Base-by-base conservation (phyloP, 2,113 vertebrate species). In the Erythrocercus mccallii region DNA sequence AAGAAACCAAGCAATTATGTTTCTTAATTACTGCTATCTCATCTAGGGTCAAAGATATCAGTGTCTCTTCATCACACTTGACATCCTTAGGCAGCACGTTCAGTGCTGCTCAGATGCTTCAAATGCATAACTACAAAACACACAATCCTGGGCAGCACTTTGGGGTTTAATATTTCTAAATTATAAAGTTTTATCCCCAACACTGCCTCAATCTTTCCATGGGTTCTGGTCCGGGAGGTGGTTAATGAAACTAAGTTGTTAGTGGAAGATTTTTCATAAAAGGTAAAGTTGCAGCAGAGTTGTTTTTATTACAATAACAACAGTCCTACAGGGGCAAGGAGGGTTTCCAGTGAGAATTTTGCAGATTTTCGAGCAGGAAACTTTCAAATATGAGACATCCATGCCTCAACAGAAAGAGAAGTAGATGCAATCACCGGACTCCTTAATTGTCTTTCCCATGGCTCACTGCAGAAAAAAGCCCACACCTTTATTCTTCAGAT, bases 401-500 rank as follows among this genome's bases (percentile, higher is more conserved):
- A 21, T 56, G 45, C 38, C 53, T 74, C 35, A 81, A 85, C 4
- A 92, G 37, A 92, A 65, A 38, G 27, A n/a, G 50, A 89, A 77
- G 60, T 47, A 68, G 56, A 92, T 44, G 88, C 62, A 90, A 92
- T 82, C 87, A 94, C 69, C 64, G 80, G 56, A 38, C 14, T 57
- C 47, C 60, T 83, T 70, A 95, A 90, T 64, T 89, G 71, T 17
- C 48, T 78, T 89, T 87, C 70, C 80, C 64, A 30, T 31, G 60
- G 85, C 79, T 84, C 66, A 22, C 24, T 77, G 86, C 47, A 92
- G 70, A 73, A 84, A 76, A 87, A 76, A 85, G 33, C 72, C 69
- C 57, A 30, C 70, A 93, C 51, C 76, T 96, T 88, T 95, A 51
- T 73, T 94, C 64, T 65, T 66, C 60, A 88, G 73, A 81, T 94